Base-by-base conservation (phyloP, 2,888 invertebrate genomes). In the Phlogophora meticulosa region DNA sequence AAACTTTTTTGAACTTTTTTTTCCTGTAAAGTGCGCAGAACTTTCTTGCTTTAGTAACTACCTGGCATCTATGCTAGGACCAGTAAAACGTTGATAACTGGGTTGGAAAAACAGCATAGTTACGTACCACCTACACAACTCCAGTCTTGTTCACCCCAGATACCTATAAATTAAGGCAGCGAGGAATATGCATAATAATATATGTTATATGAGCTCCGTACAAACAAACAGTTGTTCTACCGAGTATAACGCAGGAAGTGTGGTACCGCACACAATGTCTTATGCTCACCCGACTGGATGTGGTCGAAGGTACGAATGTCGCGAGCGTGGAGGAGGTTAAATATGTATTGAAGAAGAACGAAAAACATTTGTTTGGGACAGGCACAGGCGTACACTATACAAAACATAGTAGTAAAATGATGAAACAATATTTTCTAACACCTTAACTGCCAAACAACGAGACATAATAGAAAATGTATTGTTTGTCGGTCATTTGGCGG, bases 151-250 rank as follows among this genome's bases (percentile, higher is more conserved):
- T 76, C 62, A 76, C 80, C 80, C 79, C 68, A 62, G 49, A 72
- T 72, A 78, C 48, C 66, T 62, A 83, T 84, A 84, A 83, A 83
- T 83, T 81, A 76, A 53, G 49, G 20, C 63, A 72, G 59, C 74
- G 48, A 56, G 57, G 78, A 88, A 88, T 88, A 89, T 88, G 88
- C 87, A 88, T 88, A 85, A 87, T 82, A 83, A 82, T 84, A 82
- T 90, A 86, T 85, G 86, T 87, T 88, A 89, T 87, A 87, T 87
- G 88, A 88, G 87, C 79, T 88, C 87, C 87, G 87, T 85, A 91
- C 93, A 92, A 91, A 93, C 94, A 93, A 93, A 90, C 94, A 94
- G 94, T 94, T 94, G 94, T 92, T 94, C 91, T 88, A 88, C 88
- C 88, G 89, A 83, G 90, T 88, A 88, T 86, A 87, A 85, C 86